Conservation (phyloP, 2,797 vertebrate species). For the Arvicola amphibius region DNA sequence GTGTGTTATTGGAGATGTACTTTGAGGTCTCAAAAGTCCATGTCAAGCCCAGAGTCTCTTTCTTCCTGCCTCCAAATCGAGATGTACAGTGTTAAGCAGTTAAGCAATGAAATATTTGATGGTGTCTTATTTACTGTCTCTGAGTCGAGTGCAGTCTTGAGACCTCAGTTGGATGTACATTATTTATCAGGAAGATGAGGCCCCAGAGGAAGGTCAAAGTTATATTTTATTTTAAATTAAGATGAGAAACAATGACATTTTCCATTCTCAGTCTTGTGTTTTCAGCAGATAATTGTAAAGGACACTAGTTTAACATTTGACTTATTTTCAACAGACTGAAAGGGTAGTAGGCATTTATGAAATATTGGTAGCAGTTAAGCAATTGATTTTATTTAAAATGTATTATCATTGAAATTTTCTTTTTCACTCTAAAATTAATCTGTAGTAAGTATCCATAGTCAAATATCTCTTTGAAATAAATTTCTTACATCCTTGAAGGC, state of each 20-base stretch:
- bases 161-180: not conserved
- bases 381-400: constrained; percentile 26
- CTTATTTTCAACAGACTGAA: not conserved
- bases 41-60: not conserved
- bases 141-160: not conserved
- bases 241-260: constrained; percentile 68
- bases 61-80: not conserved
- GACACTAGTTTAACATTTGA: constrained; percentile 38
- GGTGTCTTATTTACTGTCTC: not conserved
- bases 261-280: not conserved
- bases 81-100: not conserved
- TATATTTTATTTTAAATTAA: constrained; percentile 72
- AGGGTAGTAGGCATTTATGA: not conserved
- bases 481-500: not conserved
- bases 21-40: not conserved
- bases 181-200: constrained; percentile 8
- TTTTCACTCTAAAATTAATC: constrained; percentile 34
- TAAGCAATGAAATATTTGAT: not conserved
- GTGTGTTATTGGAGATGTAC: not conserved
- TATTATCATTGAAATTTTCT: not conserved
- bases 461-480: not conserved
- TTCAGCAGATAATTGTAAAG: constrained; percentile 59
- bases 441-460: not conserved
- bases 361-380: not conserved
- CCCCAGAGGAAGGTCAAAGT: constrained; percentile 58